phyloP scores from a whole-genome alignment of 2,888 invertebrate genomes.

The Criorhina ranunculi region DNA sequence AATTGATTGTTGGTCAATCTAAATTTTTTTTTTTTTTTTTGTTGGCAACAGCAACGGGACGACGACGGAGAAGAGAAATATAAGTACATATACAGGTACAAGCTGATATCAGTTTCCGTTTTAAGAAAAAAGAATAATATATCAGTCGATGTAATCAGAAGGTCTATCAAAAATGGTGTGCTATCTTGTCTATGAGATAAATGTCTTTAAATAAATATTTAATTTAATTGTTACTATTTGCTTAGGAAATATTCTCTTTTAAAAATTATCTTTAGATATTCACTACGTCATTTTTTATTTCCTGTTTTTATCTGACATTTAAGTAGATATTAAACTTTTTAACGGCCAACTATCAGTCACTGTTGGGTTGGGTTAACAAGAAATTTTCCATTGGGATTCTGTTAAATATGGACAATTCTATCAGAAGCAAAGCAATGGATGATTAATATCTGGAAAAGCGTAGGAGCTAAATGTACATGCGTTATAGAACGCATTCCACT shows the following conservation, averaged over 20 bases:
- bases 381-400: conserved; percentile 9
- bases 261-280: conserved; percentile 3
- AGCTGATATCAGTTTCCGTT: conserved; percentile 20
- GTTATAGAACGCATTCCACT: conserved; percentile 4
- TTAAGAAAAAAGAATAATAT: conserved; percentile 5
- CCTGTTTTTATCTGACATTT: not conserved
- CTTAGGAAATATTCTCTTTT: not conserved
- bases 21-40: conserved; percentile 46
- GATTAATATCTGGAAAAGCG: not conserved
- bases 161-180: not conserved
- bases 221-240: conserved; percentile 24
- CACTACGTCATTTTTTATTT: not conserved
- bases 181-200: not conserved
- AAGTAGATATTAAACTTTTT: conserved; percentile 1
- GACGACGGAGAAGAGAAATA: not conserved
- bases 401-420: conserved; percentile 1
- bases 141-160: conserved; percentile 7
- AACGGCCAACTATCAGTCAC: not conserved
- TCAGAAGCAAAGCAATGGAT: not conserved
- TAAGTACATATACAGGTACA: conserved; percentile 3
- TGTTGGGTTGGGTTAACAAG: not conserved
- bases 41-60: conserved; percentile 46
- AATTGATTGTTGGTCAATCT: conserved; percentile 63
- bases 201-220: conserved; percentile 5
- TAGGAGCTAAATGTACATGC: not conserved